Base-by-base conservation (phyloP, 2,888 invertebrate species). In the Polyploca ridens region DNA sequence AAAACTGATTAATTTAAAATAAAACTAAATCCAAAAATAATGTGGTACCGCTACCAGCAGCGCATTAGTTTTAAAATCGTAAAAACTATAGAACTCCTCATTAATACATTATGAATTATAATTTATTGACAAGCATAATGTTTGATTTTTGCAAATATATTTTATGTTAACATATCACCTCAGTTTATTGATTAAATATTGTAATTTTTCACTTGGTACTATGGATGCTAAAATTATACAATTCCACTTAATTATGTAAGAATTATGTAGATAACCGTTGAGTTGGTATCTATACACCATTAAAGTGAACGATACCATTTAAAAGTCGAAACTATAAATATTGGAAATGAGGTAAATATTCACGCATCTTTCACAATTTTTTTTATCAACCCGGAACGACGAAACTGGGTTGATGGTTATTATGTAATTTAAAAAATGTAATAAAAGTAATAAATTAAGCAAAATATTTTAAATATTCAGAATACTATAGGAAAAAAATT, bases 121-220 rank as follows among this genome's bases (percentile, higher is more conserved):
- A 71, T 77, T 72, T 74, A 77, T 77, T 75, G 67, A 74, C 73
- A 75, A 74, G 69, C 74, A 63, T 69, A 64, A 73, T 73, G 75
- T 77, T 76, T 79, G 73, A 70, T 77, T 72, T 78, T 78, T 75
- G 81, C 72, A 63, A 77, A 76, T 63, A 73, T 69, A 72, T 41
- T 73, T 73, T 70, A 70, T 72, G 76, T 74, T 74, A 74, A 73
- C 74, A 74, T 67, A 66, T 66, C 72, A 66, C 62, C 63, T 59
- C 62, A 75, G 76, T 78, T 79, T 82, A 81, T 82, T 81, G 75
- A 74, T 79, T 81, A 73, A 82, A 83, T 82, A 84, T 85, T 80
- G 68, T 62, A 62, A 62, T 62, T 62, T 62, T 49, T 62, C 35
- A 33, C 19, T 44, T 6, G 38, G 61, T 16, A 41, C 19, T 61